phyloP scores from a whole-genome alignment of 1,140 invertebrate genomes.

The Phymorhynchus buccinoides region DNA sequence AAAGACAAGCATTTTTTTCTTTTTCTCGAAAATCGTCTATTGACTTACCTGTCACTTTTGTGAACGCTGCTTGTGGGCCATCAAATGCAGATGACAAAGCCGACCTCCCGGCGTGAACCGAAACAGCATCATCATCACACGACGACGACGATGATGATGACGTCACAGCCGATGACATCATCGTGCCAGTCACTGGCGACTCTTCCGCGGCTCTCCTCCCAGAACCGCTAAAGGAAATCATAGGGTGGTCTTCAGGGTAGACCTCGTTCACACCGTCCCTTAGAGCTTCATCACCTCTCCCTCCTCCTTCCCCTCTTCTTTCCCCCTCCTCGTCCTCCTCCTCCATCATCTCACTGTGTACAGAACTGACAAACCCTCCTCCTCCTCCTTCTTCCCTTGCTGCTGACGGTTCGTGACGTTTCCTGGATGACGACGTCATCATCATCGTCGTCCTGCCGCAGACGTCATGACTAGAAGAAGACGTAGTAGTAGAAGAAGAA shows the following conservation, averaged over 20 bases:
- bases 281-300: no score
- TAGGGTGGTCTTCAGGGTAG: no score
- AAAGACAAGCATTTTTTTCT: no score
- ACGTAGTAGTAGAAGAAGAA: background rate
- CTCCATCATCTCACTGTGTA: background rate
- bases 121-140: background rate
- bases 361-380: background rate
- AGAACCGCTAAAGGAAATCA: background rate
- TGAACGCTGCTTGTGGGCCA: no score
- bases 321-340: background rate
- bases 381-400: background rate
- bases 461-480: slow-evolving; percentile 18
- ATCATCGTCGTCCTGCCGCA: background rate
- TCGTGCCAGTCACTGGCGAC: background rate
- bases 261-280: background rate
- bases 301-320: background rate
- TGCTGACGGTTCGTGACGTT: background rate
- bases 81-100: no score
- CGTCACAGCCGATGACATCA: background rate
- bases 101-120: no score
- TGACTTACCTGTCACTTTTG: no score
- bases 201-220: background rate
- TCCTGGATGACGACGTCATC: background rate
- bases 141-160: background rate
- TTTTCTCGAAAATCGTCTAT: no score